Evolutionary conservation across 2,797 vertebrate genomes (phyloP).

Genomic region (Hypotaenidia philippensis): DNA sequence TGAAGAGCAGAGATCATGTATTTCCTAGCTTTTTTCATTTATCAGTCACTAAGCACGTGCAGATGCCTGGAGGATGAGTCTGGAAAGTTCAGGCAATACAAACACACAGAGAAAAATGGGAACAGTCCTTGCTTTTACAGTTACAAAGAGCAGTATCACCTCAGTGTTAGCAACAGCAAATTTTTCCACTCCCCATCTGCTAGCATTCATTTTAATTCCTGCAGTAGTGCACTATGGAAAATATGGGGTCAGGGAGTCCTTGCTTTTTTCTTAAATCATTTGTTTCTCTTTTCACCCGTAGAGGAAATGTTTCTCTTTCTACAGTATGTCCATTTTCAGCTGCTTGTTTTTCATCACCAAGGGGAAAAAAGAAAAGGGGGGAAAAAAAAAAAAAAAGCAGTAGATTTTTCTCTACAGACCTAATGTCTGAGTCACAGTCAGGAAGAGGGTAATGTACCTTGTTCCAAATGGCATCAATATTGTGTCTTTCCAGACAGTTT

Average conservation of each 20-base stretch:
- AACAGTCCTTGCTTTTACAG: not conserved
- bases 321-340: not conserved
- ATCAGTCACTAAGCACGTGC: not conserved
- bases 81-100: conserved; percentile 27
- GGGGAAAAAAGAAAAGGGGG: not conserved
- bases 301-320: conserved; percentile 9
- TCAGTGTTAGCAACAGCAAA: conserved; percentile 11
- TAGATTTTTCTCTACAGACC: conserved; percentile 62
- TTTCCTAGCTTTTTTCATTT: not conserved
- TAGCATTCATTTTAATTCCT: conserved; percentile 31
- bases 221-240: conserved; percentile 7
- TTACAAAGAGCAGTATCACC: not conserved
- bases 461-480: conserved; percentile 14
- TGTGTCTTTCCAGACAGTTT: conserved; percentile 7
- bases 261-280: not conserved
- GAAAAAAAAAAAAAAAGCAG: not conserved
- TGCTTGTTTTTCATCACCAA: conserved; percentile 29
- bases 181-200: conserved; percentile 42
- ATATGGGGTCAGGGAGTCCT: not conserved
- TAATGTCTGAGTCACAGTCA: conserved; percentile 67
- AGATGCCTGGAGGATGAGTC: not conserved
- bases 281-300: not conserved
- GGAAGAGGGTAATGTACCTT: not conserved
- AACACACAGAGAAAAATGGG: not conserved
- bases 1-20: not conserved